Evolutionary conservation across 2,797 vertebrate genomes (phyloP), one percentile per base, ranked within the genome.

Genomic region (Discoglossus pictus): DNA sequence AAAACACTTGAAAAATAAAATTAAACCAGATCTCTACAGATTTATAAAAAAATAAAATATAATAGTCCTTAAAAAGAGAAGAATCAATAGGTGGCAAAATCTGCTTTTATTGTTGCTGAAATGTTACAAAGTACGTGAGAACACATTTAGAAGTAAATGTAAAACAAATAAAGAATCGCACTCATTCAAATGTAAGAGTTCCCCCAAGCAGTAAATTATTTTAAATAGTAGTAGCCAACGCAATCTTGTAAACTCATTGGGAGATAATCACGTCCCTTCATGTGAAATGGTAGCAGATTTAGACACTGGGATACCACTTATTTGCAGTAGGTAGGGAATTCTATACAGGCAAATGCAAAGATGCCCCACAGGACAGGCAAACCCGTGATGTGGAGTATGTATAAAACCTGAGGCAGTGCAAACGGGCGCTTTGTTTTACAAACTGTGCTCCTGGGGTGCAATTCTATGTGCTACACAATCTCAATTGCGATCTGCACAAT

Each of bases 241-340:
- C 12, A 52, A 61, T 54, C 40, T n/a, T 55, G 50, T 44, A 52
- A 34, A 47, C 18, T 40, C 48, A 21, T 54, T 61, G 44, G 17
- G 15, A 54, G 50, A 21, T 35, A 69, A 55, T 46, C 11, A 47
- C 16, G 31, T 36, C 17, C 20, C 34, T 46, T 27, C 34, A 35
- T 53, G 39, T 52, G 25, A 68, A 52, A 60, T 27, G 17, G n/a
- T 35, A 17, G 16, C 17, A 35, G 21, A 61, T 38, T 53, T 54
- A 38, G 46, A n/a, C 66, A 27, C 27, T 27, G 48, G 58, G 56
- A 54, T 10, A 16, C 50, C 39, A 61, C 55, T 61, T 54, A 61
- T 13, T 39, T 11, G 25, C 21, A 20, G 48, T 15, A 27, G 21
- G 40, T 6, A 46, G 31, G 13, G n/a, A 52, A 11, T 46, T 44